phyloP scores from a whole-genome alignment of 2,797 vertebrate genomes.

The Malacoraja senta region DNA sequence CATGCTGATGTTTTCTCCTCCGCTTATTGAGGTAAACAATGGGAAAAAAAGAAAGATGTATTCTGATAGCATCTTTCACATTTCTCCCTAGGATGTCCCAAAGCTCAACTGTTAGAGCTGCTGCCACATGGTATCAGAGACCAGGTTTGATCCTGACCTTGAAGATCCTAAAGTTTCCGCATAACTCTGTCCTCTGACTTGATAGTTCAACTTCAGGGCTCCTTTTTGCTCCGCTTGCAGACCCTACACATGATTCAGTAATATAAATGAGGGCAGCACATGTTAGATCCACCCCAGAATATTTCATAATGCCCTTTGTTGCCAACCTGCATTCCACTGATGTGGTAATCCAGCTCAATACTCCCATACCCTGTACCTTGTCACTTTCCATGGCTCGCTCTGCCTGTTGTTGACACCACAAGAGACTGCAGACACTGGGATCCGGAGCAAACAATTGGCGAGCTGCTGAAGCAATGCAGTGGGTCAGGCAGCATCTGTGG shows the following conservation, averaged over 20 bases:
- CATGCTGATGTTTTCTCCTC: background rate
- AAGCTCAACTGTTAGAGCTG: too few relatives aligned
- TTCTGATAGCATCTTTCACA: too few relatives aligned
- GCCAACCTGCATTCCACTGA: background rate
- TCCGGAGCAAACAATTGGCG: too few relatives aligned
- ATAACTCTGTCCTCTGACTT: background rate
- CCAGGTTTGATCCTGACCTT: too few relatives aligned
- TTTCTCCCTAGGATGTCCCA: too few relatives aligned
- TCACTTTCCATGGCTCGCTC: background rate
- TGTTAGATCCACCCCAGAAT: background rate
- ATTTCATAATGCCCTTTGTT: background rate
- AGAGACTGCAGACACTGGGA: too few relatives aligned
- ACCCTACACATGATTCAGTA: background rate
- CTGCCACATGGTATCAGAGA: too few relatives aligned
- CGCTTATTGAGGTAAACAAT: background rate
- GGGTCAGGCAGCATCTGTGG: too few relatives aligned
- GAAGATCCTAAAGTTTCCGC: too few relatives aligned
- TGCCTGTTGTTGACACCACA: background rate
- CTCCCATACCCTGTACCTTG: background rate
- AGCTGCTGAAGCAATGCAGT: too few relatives aligned
- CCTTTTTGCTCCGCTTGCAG: background rate
- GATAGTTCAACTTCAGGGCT: background rate
- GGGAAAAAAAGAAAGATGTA: background rate
- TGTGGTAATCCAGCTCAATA: background rate
- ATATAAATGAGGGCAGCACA: background rate